These are phyloP conservation scores for Acanthis flammea DNA, from an alignment of 2,797 vertebrate genomes.

Conservation along the genomic window DNA sequence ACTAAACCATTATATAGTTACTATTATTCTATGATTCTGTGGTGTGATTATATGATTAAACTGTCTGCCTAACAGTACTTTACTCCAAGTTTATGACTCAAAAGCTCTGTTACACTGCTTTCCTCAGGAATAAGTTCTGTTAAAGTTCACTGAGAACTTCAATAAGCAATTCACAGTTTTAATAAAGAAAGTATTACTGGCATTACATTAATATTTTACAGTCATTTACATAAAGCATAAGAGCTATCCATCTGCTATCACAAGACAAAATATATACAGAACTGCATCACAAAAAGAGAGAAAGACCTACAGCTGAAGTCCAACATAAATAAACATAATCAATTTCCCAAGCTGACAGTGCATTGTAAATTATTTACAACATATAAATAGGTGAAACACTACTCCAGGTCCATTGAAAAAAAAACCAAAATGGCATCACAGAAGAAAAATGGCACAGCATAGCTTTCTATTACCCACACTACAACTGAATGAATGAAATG, in stretches of 20 bases:
- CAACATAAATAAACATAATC: slow-evolving; percentile 22
- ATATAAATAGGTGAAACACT: slow-evolving; percentile 72
- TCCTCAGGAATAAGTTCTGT: neutral
- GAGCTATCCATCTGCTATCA: neutral
- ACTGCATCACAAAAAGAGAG: neutral
- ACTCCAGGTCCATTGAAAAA: slow-evolving; percentile 71
- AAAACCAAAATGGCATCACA: slow-evolving; percentile 69
- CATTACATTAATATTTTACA: neutral
- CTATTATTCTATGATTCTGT: neutral
- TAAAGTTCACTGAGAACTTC: accelerated
- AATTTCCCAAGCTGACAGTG: neutral
- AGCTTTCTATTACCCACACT: slow-evolving; percentile 62
- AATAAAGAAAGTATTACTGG: neutral
- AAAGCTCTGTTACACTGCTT: neutral
- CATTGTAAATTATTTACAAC: slow-evolving; percentile 64
- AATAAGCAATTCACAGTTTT: neutral
- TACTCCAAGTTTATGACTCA: neutral
- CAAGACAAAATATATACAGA: neutral
- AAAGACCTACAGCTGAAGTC: neutral
- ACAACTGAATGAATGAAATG: slow-evolving; percentile 71
- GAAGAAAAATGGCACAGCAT: slow-evolving; percentile 65
- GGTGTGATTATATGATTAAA: neutral
- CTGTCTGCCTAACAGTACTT: neutral
- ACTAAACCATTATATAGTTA: neutral
- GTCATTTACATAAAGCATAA: neutral